Evolutionary conservation across 2,797 vertebrate species (phyloP).

Genomic region (Tokudaia muenninki): DNA sequence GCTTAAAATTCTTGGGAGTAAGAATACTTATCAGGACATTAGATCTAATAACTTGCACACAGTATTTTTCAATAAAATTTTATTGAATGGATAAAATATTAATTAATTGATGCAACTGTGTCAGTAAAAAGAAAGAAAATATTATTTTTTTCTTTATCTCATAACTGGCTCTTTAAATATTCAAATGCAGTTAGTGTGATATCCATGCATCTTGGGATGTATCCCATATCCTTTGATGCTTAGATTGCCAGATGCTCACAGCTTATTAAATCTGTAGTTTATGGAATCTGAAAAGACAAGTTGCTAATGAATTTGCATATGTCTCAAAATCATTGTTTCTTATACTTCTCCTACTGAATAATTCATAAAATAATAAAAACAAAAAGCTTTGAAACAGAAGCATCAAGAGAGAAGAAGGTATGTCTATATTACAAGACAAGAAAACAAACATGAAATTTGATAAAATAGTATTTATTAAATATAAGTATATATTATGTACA

Average conservation of each 20-base stretch:
- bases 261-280: constrained; percentile 72
- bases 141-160: constrained; percentile 54
- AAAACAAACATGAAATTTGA: constrained; percentile 52
- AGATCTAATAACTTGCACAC: background rate
- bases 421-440: constrained; percentile 47
- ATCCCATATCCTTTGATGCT: constrained; percentile 40
- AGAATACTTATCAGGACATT: background rate
- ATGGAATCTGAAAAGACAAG: constrained; percentile 66
- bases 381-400: constrained; percentile 56
- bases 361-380: constrained; percentile 72
- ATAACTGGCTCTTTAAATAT: constrained; percentile 54
- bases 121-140: constrained; percentile 41
- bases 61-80: constrained; percentile 56
- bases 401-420: constrained; percentile 39
- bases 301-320: constrained; percentile 63
- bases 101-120: constrained; percentile 22
- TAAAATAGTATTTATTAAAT: constrained; percentile 56
- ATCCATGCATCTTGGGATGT: constrained; percentile 49
- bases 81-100: constrained; percentile 57
- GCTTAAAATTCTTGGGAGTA: constrained; percentile 30
- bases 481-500: background rate
- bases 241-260: constrained; percentile 61
- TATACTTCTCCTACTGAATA: constrained; percentile 64
- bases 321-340: constrained; percentile 63
- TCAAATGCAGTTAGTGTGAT: constrained; percentile 39